Base-by-base conservation (phyloP, 1,140 invertebrate species). In the Cataglyphis hispanica region DNA sequence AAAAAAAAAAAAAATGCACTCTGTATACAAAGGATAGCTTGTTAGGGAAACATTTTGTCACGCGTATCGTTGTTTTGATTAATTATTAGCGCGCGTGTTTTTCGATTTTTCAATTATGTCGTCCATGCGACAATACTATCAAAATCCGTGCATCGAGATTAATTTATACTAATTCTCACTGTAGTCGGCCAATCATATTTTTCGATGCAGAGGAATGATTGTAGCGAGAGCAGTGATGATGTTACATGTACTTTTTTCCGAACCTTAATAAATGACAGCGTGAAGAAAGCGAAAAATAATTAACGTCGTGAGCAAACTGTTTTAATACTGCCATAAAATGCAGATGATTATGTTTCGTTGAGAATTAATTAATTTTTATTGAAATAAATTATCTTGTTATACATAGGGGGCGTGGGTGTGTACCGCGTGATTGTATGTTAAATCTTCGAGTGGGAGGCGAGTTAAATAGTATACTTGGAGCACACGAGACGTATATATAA, bases 31-130 rank as follows among this genome's bases (percentile, higher is more conserved):
- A 46, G 13, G 25, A 19, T 16, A 81, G n/a, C 84, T 89, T 77
- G 90, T 87, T 90, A 90, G 31, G 53, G 56, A 77, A 77, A 60
- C 60, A 50, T 76, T 70, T 76, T 66, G 70, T 22, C 63, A 4
- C 46, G 25, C 69, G 78, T 61, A 50, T 81, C 85, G 70, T 90
- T 85, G 84, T 89, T 90, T 85, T 77, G 81, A 90, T 89, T 89
- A 90, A 90, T 90, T 90, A 90, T 90, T 77, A 89, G 76, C 70
- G 37, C 60, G 61, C 61, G 66, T 22, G 27, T 83, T 50, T 50
- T 60, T 31, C 77, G 67, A 58, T 85, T 83, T 87, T 89, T 76
- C 87, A 64, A 75, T 78, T 74, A 25, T 78, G 37, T n/a, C 56
- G 19, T 72, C 25, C 61, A 13, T 63, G 60, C 60, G 60, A 25